Percentiles rank a stretch among this genome's conserved stretches.
Evolutionary conservation across 2,113 vertebrate genomes (phyloP).

Genomic region (Heptranchias perlo): DNA sequence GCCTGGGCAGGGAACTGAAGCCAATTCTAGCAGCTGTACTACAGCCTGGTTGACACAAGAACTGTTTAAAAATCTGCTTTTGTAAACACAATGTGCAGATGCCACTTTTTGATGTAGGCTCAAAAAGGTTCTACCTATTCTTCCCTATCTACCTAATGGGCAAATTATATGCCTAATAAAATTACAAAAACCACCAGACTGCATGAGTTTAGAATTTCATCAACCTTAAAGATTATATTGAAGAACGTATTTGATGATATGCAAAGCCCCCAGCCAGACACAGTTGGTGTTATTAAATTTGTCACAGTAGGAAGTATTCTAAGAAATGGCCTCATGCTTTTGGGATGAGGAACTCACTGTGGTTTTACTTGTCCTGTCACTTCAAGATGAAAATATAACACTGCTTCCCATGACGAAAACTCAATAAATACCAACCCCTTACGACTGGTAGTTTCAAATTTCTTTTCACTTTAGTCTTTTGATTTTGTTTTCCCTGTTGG

Average conservation of each 20-base stretch:
- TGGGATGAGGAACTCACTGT: background rate
- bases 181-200: too few species aligned
- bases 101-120: too few species aligned
- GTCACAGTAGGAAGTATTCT: background rate
- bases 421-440: background rate
- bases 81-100: too few species aligned
- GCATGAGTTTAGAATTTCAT: background rate
- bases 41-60: too few species aligned
- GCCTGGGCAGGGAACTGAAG: too few species aligned
- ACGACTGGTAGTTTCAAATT: background rate
- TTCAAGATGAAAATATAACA: background rate
- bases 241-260: background rate
- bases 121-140: too few species aligned
- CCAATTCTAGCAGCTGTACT: too few species aligned
- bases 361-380: background rate
- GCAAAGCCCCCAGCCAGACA: background rate
- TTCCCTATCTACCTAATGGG: too few species aligned
- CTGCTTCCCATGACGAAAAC: background rate
- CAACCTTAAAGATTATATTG: background rate
- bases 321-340: background rate
- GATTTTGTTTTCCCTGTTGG: background rate
- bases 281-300: background rate
- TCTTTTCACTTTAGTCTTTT: background rate
- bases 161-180: too few species aligned
- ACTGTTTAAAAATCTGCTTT: too few species aligned